phyloP scores from a whole-genome alignment of 2,797 vertebrate genomes.

The Danio jaintianensis region DNA sequence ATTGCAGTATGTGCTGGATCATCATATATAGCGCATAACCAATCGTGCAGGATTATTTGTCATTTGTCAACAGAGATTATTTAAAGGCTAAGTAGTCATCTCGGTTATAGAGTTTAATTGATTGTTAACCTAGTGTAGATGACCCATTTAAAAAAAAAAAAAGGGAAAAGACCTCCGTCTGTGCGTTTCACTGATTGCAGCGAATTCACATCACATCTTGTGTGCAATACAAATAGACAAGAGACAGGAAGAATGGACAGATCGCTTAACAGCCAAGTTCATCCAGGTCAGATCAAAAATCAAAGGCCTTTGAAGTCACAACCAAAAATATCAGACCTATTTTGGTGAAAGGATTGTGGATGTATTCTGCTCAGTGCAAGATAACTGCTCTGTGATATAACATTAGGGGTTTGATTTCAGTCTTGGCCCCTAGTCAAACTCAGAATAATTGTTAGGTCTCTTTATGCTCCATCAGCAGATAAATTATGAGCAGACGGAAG shows the following conservation, averaged over 20 bases:
- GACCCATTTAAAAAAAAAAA: slow-evolving; percentile 41
- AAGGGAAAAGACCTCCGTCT: background rate
- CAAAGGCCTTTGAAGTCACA: slow-evolving; percentile 26
- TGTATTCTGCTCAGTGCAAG: too few relatives aligned
- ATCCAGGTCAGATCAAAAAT: background rate
- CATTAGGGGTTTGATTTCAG: slow-evolving; percentile 2
- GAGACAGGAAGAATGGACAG: slow-evolving; percentile 17
- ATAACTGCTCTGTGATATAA: background rate
- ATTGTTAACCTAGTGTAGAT: slow-evolving; percentile 47
- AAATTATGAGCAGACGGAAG: slow-evolving; percentile 16
- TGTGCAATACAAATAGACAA: background rate
- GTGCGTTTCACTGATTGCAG: slow-evolving; percentile 12
- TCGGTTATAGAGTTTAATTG: slow-evolving; percentile 21
- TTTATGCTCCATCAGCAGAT: background rate
- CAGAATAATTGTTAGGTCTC: slow-evolving; percentile 10
- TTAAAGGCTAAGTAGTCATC: background rate
- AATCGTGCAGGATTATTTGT: background rate
- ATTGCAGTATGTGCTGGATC: slow-evolving; percentile 8
- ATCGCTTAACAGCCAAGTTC: slow-evolving; percentile 24
- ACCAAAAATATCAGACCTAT: too few relatives aligned
- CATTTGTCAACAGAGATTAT: background rate
- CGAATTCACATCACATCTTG: slow-evolving; percentile 3
- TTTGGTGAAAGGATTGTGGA: background rate
- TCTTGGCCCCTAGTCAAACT: background rate
- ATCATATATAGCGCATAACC: background rate